Evolutionary conservation across 1,140 invertebrate genomes (phyloP).

Genomic region (Brachystomella parvula): DNA sequence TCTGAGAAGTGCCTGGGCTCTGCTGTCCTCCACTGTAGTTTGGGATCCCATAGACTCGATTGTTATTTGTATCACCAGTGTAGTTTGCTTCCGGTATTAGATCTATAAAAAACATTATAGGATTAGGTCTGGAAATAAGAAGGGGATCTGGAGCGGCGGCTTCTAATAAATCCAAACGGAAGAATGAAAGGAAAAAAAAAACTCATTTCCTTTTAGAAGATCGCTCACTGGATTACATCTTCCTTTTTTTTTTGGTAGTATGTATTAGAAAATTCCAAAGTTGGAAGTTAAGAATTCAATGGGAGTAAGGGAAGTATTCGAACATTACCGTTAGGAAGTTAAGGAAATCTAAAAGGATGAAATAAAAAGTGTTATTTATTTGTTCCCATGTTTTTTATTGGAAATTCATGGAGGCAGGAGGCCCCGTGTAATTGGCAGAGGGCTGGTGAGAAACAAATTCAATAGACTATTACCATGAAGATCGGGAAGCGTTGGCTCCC

Average conservation of each 20-base stretch:
- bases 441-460: constrained; percentile 25
- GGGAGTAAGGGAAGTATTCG: background rate
- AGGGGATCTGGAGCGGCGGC: background rate
- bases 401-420: constrained; percentile 5
- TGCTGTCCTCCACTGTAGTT: constrained; percentile 2
- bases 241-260: background rate
- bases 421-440: background rate
- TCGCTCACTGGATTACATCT: background rate
- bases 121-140: background rate
- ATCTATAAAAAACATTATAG: constrained; percentile 24
- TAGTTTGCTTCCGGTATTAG: constrained; percentile 37
- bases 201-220: constrained; percentile 7
- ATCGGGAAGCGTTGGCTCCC: constrained; percentile 37
- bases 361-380: constrained; percentile 12
- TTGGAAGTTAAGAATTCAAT: constrained; percentile 8
- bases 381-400: background rate
- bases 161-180: constrained; percentile 20
- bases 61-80: constrained; percentile 22
- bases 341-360: background rate
- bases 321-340: constrained; percentile 7
- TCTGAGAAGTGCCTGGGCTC: background rate
- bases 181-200: constrained; percentile 1
- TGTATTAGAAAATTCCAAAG: constrained; percentile 12
- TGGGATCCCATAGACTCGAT: constrained; percentile 17
- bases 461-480: constrained; percentile 37